phyloP scores from a whole-genome alignment of 92 coral and sea anemone species.

The Ricordea florida region DNA sequence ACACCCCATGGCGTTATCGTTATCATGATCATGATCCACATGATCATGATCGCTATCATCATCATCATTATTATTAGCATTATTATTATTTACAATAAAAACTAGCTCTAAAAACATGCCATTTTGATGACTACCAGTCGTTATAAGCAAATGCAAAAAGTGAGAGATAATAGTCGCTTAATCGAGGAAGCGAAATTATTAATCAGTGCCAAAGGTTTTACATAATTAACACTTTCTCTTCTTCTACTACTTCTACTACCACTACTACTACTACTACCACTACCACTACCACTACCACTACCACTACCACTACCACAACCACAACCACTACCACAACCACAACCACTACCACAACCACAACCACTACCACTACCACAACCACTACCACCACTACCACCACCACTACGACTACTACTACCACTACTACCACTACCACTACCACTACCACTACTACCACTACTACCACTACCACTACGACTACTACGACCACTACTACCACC shows the following conservation, averaged over 20 bases:
- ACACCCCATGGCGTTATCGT: too few relatives aligned
- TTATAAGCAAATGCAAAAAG: too few relatives aligned
- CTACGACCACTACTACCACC: slow-evolving; percentile 4
- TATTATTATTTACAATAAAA: too few relatives aligned
- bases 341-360: neutral
- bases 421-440: slow-evolving; percentile 10
- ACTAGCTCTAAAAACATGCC: too few relatives aligned
- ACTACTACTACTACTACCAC: neutral
- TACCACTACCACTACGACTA: slow-evolving; percentile 5
- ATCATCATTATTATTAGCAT: too few relatives aligned
- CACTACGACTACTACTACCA: neutral
- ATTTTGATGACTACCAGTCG: too few relatives aligned
- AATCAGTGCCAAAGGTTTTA: too few relatives aligned
- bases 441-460: slow-evolving; percentile 2
- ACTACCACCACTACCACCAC: neutral
- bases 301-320: neutral
- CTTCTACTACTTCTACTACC: neutral
- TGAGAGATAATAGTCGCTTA: too few relatives aligned
- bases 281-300: neutral
- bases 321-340: neutral
- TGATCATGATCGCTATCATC: too few relatives aligned
- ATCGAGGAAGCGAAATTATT: too few relatives aligned
- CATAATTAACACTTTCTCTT: too few relatives aligned
- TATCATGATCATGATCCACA: too few relatives aligned
- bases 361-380: neutral